Conservation (phyloP, 1,140 invertebrate genomes). For the Pygmarrhopalites habei region DNA sequence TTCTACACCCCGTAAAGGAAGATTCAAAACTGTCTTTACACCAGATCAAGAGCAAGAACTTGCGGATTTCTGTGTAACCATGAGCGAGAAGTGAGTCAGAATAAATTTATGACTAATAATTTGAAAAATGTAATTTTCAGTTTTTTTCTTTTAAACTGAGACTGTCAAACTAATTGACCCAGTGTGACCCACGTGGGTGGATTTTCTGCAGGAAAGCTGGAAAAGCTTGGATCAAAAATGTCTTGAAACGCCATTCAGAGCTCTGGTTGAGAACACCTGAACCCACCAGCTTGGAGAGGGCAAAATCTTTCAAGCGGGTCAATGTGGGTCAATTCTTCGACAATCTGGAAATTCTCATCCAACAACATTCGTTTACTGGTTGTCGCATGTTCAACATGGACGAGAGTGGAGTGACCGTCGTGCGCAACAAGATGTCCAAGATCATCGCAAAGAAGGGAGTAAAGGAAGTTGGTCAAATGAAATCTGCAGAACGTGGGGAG, state of each 20-base stretch:
- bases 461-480: neutral
- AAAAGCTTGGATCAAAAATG: neutral
- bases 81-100: no score
- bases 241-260: neutral
- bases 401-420: neutral
- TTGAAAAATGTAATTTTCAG: no score
- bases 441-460: neutral
- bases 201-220: no score
- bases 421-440: neutral
- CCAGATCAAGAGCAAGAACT: no score
- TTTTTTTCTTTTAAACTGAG: no score
- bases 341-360: neutral
- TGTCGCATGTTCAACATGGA: neutral
- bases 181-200: no score
- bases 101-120: no score
- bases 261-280: neutral
- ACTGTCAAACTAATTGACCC: no score
- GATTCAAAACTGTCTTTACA: no score
- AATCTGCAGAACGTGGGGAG: neutral
- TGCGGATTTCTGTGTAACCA: no score
- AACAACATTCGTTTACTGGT: neutral
- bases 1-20: no score
- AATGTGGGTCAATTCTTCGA: neutral
- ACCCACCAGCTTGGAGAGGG: neutral
- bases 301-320: neutral